A percentile compares a stretch with the other conserved stretches of the same genome.
These are phyloP conservation scores for Ormyrus rosae DNA, from an alignment of 2,888 invertebrate genomes.

Conservation along the genomic window DNA sequence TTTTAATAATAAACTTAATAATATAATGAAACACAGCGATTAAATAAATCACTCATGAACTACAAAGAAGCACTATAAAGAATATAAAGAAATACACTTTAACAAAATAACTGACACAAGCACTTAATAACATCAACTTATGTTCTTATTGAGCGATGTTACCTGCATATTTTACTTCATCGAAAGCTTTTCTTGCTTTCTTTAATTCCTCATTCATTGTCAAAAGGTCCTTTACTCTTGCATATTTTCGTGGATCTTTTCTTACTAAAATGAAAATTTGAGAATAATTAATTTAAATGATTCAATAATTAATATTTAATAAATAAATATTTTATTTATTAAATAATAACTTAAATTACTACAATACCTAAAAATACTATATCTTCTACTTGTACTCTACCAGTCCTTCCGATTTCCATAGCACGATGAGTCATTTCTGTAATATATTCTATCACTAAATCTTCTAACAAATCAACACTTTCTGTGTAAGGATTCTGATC, in stretches of 20 bases:
- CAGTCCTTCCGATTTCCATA: constrained; percentile 98
- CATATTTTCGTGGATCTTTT: constrained; percentile 97
- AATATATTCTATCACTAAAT: constrained; percentile 97
- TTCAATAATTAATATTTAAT: background rate
- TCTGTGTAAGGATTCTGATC: constrained; percentile 99
- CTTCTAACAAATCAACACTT: constrained; percentile 97
- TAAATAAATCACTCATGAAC: constrained; percentile 31
- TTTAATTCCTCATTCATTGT: constrained; percentile 99
- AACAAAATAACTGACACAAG: constrained; percentile 38
- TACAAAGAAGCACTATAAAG: constrained; percentile 33
- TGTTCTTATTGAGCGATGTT: constrained; percentile 74
- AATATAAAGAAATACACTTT: too few relatives aligned
- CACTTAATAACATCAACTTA: constrained; percentile 25
- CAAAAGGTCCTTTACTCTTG: constrained; percentile 95
- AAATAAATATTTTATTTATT: background rate
- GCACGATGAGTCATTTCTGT: constrained; percentile 95
- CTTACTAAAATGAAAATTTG: constrained; percentile 80
- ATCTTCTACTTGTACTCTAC: constrained; percentile 98
- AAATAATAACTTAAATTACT: background rate
- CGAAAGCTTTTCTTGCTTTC: constrained; percentile 99
- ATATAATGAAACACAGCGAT: constrained; percentile 28
- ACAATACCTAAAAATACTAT: constrained; percentile 84
- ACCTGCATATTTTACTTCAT: constrained; percentile 98
- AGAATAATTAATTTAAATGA: constrained; percentile 4
- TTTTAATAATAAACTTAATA: constrained; percentile 20